These are phyloP conservation scores for Dreissena polymorpha DNA, from an alignment of 1,140 invertebrate genomes.

Conservation along the genomic window DNA sequence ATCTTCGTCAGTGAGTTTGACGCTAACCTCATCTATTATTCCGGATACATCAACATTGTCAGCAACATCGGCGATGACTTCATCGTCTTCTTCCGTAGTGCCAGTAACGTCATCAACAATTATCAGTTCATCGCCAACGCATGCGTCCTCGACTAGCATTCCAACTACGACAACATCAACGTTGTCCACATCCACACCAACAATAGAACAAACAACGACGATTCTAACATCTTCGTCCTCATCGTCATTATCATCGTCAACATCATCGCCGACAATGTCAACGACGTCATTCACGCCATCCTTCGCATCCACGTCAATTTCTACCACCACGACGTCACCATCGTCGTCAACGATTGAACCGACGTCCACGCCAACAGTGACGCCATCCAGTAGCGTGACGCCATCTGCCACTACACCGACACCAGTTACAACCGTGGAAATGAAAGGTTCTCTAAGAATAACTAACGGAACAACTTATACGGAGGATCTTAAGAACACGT, in stretches of 20 bases:
- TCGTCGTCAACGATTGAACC: conserved; percentile 12
- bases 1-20: neutral
- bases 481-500: neutral
- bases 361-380: conserved; percentile 12
- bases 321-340: neutral
- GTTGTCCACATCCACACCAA: no score
- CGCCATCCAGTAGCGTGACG: conserved; percentile 12
- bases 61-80: no score
- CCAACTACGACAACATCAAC: neutral
- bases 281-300: neutral
- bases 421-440: conserved; percentile 11
- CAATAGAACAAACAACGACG: neutral
- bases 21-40: conserved; percentile 3
- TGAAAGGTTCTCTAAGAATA: neutral
- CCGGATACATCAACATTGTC: neutral
- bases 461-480: neutral
- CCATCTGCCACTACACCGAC: conserved; percentile 21
- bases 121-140: neutral
- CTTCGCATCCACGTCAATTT: neutral
- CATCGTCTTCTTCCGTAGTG: neutral
- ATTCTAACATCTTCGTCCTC: neutral
- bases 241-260: neutral
- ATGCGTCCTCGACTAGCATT: neutral
- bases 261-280: neutral
- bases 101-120: neutral